Evolutionary conservation across 2,888 invertebrate genomes (phyloP), one percentile per base, ranked within the genome.

Genomic region (Noctua pronuba): DNA sequence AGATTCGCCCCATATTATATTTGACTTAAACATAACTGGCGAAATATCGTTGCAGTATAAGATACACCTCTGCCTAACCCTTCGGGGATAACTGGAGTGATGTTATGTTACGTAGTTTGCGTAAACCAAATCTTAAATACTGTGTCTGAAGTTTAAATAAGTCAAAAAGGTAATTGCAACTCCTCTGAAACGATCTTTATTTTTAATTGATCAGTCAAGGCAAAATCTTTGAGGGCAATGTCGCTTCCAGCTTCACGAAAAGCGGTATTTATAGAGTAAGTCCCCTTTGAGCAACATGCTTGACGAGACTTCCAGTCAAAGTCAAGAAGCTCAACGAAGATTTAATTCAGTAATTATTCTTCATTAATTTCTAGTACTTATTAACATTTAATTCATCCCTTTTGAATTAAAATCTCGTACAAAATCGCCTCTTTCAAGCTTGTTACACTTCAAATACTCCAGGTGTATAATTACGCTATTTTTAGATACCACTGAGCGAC

Each of bases 401-500:
- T 81, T 81, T 67, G 60, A 76, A 68, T 82, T 74, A 49, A 85
- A 84, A 76, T 85, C 67, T 82, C 55, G n/a, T 62, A 74, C 70
- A 69, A 74, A 85, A 76, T 81, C 81, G 52, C 49, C 71, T 24
- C 60, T 80, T 73, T 81, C 60, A 55, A 83, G 70, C 67, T 71
- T 64, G 67, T 76, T 85, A 60, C 67, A 66, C 67, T 65, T 77
- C 46, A 74, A 82, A 82, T 81, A 71, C 35, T 70, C 67, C 75
- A 81, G 82, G 73, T 82, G 55, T 75, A 80, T 74, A 81, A 82
- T 82, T 81, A 72, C 31, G 76, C 82, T 85, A 85, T 84, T 74
- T 85, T 85, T 74, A 82, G 81, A 83, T 65, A 74, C 68, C 69
- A 55, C 38, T 64, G 66, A 85, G 41, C 68, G 46, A 18, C 71